These are phyloP conservation scores for Hemibagrus guttatus DNA, from an alignment of 2,797 vertebrate genomes.

Conservation along the genomic window DNA sequence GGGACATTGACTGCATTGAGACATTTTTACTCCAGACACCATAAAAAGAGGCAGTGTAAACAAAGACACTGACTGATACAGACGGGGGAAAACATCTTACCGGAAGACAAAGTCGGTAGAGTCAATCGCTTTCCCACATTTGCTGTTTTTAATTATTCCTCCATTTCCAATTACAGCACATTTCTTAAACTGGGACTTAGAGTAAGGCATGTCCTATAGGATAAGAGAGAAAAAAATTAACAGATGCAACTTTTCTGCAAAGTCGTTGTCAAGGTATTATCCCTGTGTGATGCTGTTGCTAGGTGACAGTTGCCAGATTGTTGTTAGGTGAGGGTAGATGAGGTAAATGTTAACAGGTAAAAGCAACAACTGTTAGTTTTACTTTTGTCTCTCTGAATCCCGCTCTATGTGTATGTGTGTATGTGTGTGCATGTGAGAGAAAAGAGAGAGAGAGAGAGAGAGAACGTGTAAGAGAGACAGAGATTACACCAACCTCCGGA, in stretches of 20 bases:
- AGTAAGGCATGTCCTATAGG: slow-evolving; percentile 93
- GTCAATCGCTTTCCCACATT: slow-evolving; percentile 94
- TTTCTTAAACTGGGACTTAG: slow-evolving; percentile 95
- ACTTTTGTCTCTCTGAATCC: not conserved
- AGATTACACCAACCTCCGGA: slow-evolving; percentile 83
- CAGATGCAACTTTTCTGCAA: slow-evolving; percentile 8
- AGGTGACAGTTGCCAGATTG: not conserved
- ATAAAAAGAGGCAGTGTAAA: not conserved
- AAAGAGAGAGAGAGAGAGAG: not conserved
- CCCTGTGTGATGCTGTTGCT: not conserved
- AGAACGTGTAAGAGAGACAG: not conserved
- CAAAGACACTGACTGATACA: not conserved
- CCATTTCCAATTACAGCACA: slow-evolving; percentile 97
- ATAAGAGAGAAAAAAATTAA: not conserved
- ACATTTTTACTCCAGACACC: not conserved
- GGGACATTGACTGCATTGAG: not conserved
- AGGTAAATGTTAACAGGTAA: not conserved
- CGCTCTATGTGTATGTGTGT: not conserved
- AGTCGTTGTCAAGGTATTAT: too few species aligned
- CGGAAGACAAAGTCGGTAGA: slow-evolving; percentile 94
- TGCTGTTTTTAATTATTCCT: slow-evolving; percentile 96
- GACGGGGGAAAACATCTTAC: slow-evolving; percentile 68
- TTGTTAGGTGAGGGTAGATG: not conserved
- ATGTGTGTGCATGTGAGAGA: not conserved
- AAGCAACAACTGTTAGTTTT: not conserved